phyloP scores from a whole-genome alignment of 53 echinoderm and acorn worm species.

The Echinometra lucunter region DNA sequence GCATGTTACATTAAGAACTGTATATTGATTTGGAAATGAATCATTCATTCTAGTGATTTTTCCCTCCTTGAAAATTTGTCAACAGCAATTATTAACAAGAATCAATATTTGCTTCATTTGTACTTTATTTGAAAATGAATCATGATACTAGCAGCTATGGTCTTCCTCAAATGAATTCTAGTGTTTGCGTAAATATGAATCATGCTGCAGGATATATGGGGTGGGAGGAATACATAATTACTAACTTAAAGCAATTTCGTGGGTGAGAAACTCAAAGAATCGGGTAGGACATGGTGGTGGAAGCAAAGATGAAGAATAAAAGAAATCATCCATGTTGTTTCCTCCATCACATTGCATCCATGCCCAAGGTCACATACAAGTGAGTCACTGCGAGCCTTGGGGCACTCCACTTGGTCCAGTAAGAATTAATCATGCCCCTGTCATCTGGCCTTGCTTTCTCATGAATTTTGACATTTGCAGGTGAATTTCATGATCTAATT shows the following conservation, averaged over 20 bases:
- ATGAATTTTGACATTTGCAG: constrained; percentile 50
- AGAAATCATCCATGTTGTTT: constrained; percentile 20
- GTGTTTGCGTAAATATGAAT: constrained; percentile 2
- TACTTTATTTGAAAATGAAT: background rate
- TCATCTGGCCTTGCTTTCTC: constrained; percentile 10
- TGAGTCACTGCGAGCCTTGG: constrained; percentile 24
- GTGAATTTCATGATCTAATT: constrained; percentile 45
- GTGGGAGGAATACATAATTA: constrained; percentile 52
- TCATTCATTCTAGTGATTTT: background rate
- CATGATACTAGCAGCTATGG: background rate
- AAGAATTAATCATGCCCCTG: constrained; percentile 25
- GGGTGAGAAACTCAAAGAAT: background rate
- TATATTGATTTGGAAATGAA: background rate
- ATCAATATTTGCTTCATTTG: background rate
- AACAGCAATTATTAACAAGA: background rate
- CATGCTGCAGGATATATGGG: background rate
- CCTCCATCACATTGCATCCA: constrained; percentile 5
- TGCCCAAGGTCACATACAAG: background rate
- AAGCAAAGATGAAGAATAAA: background rate
- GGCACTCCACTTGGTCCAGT: background rate
- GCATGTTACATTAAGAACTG: too few relatives aligned
- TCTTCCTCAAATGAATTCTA: background rate
- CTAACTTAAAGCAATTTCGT: constrained; percentile 12
- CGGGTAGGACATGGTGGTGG: background rate
- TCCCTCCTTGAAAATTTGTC: background rate